Conservation (phyloP, 2,888 invertebrate species). For the Acanthosepion lycidas region DNA sequence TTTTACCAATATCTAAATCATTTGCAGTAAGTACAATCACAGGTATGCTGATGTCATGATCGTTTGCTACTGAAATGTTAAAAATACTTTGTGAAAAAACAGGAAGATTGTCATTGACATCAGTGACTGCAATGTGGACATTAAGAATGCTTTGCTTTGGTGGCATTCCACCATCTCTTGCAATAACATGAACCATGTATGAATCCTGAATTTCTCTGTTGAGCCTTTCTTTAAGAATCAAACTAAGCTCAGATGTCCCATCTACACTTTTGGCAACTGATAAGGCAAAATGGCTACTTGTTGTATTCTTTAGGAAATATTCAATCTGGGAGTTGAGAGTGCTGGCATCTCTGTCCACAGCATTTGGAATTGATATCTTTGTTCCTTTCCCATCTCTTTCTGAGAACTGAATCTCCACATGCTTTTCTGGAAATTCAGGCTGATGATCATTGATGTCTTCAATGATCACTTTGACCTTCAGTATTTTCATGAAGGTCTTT, state of each 20-base stretch:
- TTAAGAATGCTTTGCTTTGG: constrained; percentile 22
- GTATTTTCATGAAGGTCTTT: constrained; percentile 23
- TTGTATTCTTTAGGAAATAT: not conserved
- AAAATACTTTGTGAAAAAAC: not conserved
- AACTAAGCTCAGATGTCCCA: not conserved
- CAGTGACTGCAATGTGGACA: not conserved
- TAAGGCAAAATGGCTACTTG: not conserved
- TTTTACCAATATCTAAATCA: constrained; percentile 88
- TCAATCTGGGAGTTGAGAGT: not conserved
- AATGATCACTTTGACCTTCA: constrained; percentile 33
- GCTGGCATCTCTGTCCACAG: constrained; percentile 34
- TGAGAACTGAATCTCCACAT: not conserved
- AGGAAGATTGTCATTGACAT: not conserved
- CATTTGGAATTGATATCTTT: not conserved
- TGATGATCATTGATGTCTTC: constrained; percentile 38
- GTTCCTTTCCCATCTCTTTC: constrained; percentile 4
- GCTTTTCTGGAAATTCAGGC: constrained; percentile 9
- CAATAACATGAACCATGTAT: constrained; percentile 11
- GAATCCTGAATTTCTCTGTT: not conserved
- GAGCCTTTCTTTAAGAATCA: not conserved
- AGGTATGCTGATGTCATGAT: constrained; percentile 54
- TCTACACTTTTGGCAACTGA: not conserved
- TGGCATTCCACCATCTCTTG: not conserved
- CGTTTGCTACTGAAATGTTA: not conserved
- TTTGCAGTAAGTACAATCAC: constrained; percentile 81